Conservation (phyloP, 2,888 invertebrate genomes). For the Thalpophila matura region DNA sequence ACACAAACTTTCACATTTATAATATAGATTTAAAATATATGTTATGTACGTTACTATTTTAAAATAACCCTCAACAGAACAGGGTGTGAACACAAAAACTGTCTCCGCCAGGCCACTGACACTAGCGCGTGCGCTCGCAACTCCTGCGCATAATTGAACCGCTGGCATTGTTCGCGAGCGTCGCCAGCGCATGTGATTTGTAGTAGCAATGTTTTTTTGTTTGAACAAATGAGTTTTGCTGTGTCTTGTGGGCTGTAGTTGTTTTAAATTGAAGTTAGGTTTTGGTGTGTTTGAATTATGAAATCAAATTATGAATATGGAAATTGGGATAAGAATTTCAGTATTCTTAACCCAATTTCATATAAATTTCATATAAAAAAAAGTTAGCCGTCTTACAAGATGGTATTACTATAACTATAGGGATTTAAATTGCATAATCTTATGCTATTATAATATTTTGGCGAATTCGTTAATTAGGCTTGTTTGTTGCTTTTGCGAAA, state of each 20-base stretch:
- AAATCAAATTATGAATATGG: background rate
- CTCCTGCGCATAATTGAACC: constrained; percentile 69
- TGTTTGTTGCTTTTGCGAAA: no score
- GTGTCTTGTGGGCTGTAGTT: constrained; percentile 32
- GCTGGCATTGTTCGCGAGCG: constrained; percentile 60
- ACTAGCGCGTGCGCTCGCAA: constrained; percentile 68
- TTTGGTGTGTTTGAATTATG: background rate
- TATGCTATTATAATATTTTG: no score
- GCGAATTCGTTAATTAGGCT: no score
- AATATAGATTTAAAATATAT: no score
- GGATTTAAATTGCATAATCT: no score
- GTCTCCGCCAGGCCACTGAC: constrained; percentile 58
- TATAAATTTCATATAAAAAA: no score
- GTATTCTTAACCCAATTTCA: no score
- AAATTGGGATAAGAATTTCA: no score
- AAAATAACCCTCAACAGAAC: constrained; percentile 29
- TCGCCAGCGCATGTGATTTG: constrained; percentile 60
- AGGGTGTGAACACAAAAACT: constrained; percentile 60
- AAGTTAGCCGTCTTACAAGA: no score
- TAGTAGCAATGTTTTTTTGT: constrained; percentile 54
- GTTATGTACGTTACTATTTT: background rate
- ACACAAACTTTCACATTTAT: no score
- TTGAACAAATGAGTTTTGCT: constrained; percentile 48
- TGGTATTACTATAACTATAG: no score
- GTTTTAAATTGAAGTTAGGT: constrained; percentile 9